Conservation (phyloP, 2,797 vertebrate species). For the Limnodromus scolopaceus region DNA sequence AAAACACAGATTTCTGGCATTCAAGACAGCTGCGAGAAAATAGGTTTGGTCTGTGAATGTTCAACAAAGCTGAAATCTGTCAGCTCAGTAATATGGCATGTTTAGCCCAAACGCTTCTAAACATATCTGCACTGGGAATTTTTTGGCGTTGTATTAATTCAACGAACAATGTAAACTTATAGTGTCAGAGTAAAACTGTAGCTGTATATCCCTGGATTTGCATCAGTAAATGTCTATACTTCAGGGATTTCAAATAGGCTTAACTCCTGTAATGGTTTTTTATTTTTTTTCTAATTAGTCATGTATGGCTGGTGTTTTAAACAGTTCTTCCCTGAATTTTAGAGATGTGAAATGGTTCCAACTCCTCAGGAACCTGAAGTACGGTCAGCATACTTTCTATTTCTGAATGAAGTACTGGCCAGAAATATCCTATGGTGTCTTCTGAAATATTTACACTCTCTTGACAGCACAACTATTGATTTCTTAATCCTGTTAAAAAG, state of each 20-base stretch:
- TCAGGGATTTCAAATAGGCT: neutral
- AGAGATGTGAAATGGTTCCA: neutral
- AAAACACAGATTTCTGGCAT: neutral
- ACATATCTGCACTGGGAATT: neutral
- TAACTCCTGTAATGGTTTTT: neutral
- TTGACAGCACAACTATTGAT: neutral
- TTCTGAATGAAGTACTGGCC: neutral
- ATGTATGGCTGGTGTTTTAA: neutral
- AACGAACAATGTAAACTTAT: neutral
- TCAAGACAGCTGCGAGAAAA: conserved; percentile 18
- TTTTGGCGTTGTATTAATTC: neutral
- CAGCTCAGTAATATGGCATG: neutral
- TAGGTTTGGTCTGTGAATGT: neutral
- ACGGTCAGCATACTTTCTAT: neutral
- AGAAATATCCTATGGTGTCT: neutral
- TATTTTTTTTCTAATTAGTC: neutral
- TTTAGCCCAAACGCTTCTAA: conserved; percentile 9
- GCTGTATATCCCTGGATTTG: neutral
- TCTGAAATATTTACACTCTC: neutral
- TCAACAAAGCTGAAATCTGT: conserved; percentile 11
- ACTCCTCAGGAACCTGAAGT: neutral
- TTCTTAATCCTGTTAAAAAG: conserved; percentile 44
- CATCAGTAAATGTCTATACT: neutral
- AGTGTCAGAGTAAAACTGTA: neutral
- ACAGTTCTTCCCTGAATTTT: neutral